Conservation (phyloP, 2,888 invertebrate species). For the Halictus quadricinctus region DNA sequence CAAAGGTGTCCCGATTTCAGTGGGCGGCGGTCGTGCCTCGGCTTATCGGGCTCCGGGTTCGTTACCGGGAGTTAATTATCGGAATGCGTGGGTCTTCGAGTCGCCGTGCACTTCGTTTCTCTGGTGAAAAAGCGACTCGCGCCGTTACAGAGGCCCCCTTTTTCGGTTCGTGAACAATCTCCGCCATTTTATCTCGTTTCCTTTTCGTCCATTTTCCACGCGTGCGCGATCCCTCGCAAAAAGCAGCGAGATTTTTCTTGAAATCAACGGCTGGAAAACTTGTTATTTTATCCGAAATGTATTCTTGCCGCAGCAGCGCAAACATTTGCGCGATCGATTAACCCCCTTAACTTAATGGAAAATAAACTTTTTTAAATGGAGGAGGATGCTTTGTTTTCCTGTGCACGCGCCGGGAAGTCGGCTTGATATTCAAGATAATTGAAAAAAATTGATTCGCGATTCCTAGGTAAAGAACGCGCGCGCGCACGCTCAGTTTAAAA, state of each 20-base stretch:
- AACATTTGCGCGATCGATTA: neutral
- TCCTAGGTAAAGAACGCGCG: no score
- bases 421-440: neutral
- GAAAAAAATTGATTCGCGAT: neutral
- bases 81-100: slow-evolving; percentile 22
- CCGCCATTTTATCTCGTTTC: neutral
- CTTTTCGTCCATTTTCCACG: neutral
- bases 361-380: neutral
- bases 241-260: neutral
- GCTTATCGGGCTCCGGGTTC: slow-evolving; percentile 13
- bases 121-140: neutral
- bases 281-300: neutral
- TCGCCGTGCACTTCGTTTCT: slow-evolving; percentile 11
- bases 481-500: neutral
- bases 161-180: slow-evolving; percentile 6
- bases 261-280: neutral
- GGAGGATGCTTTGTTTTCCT: no score
- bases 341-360: neutral
- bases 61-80: slow-evolving; percentile 39
- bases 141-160: neutral
- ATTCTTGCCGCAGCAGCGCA: neutral
- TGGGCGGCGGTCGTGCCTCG: neutral
- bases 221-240: neutral
- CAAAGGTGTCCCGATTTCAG: slow-evolving; percentile 23
- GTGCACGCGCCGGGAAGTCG: neutral